Conservation (phyloP, 2,797 vertebrate genomes). For the Astyanax mexicanus region DNA sequence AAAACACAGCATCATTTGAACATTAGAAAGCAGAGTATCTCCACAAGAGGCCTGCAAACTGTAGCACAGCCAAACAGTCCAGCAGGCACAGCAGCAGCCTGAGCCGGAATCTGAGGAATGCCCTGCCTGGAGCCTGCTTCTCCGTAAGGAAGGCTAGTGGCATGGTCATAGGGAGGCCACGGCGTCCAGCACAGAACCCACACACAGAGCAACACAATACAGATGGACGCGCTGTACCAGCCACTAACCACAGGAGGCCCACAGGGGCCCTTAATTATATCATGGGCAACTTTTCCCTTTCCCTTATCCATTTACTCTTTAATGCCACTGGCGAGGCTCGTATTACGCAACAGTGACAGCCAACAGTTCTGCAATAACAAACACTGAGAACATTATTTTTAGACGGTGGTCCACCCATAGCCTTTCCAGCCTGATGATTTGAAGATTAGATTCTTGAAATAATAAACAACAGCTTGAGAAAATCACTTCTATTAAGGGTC, state of each 20-base stretch:
- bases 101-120: slow-evolving; percentile 55
- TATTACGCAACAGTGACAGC: neutral
- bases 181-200: slow-evolving; percentile 18
- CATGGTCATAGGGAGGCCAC: slow-evolving; percentile 15
- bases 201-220: slow-evolving; percentile 36
- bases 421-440: neutral
- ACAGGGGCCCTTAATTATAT: slow-evolving; percentile 29
- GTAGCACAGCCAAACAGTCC: neutral
- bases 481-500: neutral
- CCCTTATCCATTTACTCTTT: slow-evolving; percentile 21
- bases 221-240: slow-evolving; percentile 12
- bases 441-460: neutral
- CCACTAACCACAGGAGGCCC: slow-evolving; percentile 28
- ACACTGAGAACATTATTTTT: neutral
- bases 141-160: slow-evolving; percentile 29
- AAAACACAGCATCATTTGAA: too few relatives aligned
- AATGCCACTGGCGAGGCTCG: neutral
- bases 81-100: slow-evolving; percentile 30
- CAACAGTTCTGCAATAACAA: neutral
- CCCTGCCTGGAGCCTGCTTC: slow-evolving; percentile 28
- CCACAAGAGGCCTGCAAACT: neutral
- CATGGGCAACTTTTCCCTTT: slow-evolving; percentile 10
- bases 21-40: neutral
- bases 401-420: neutral
- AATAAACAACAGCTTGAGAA: slow-evolving; percentile 5